Conservation (phyloP, 2,888 invertebrate species). For the Lacanobia wlatinum region DNA sequence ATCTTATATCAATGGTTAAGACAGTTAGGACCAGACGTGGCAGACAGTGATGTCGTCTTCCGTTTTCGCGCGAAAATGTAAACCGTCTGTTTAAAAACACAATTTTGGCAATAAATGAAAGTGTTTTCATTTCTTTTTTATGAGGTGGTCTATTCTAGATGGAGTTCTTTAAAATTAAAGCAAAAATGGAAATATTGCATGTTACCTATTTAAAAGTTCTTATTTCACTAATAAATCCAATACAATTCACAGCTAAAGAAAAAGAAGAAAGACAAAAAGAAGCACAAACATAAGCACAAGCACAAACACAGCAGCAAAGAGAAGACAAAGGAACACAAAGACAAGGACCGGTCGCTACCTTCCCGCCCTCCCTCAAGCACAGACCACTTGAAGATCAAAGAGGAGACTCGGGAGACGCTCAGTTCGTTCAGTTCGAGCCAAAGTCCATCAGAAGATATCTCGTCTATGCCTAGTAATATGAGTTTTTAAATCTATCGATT, state of each 20-base stretch:
- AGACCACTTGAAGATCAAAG: slow-evolving; percentile 92
- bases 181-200: too few species aligned
- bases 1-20: too few species aligned
- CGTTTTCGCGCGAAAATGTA: too few species aligned
- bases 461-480: slow-evolving; percentile 86
- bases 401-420: slow-evolving; percentile 94
- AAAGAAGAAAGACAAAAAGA: slow-evolving; percentile 95
- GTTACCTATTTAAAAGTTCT: too few species aligned
- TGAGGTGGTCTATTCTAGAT: too few species aligned
- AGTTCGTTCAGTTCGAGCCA: slow-evolving; percentile 95
- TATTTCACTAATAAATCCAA: background rate
- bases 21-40: too few species aligned
- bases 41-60: too few species aligned
- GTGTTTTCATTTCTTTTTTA: too few species aligned
- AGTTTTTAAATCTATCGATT: slow-evolving; percentile 74
- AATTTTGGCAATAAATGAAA: too few species aligned
- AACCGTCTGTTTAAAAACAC: too few species aligned
- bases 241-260: slow-evolving; percentile 90
- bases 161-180: too few species aligned
- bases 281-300: slow-evolving; percentile 97
- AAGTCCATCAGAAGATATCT: slow-evolving; percentile 91
- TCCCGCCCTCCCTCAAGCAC: slow-evolving; percentile 82
- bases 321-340: slow-evolving; percentile 87
- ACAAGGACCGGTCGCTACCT: slow-evolving; percentile 74
- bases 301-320: slow-evolving; percentile 94